Evolutionary conservation across 1,140 invertebrate species (phyloP).

Genomic region (Plodia interpunctella): DNA sequence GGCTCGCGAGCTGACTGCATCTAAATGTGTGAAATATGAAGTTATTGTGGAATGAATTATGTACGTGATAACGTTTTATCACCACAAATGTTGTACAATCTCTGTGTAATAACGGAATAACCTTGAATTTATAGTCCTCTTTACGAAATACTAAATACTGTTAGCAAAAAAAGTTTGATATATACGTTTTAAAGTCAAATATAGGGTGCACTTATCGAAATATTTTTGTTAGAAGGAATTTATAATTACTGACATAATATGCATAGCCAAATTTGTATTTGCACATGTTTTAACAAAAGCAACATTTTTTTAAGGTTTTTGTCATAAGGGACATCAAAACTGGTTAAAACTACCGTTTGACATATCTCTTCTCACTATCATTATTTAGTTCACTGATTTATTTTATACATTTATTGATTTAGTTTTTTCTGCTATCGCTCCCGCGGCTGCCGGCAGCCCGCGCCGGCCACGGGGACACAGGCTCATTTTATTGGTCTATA

Average conservation of each 20-base stretch:
- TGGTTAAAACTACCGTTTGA: too few relatives aligned
- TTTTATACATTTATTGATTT: too few relatives aligned
- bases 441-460: constrained; percentile 27
- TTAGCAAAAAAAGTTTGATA: background rate
- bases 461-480: constrained; percentile 39
- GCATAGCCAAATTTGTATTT: too few relatives aligned
- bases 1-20: constrained; percentile 12
- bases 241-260: too few relatives aligned
- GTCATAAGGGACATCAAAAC: too few relatives aligned
- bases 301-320: too few relatives aligned
- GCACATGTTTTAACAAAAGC: too few relatives aligned
- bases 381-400: too few relatives aligned
- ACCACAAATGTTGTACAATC: constrained; percentile 57
- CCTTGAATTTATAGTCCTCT: constrained; percentile 65
- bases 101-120: constrained; percentile 64
- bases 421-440: constrained; percentile 31
- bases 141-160: constrained; percentile 49
- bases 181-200: too few relatives aligned
- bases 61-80: constrained; percentile 59
- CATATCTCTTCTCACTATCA: too few relatives aligned
- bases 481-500: constrained; percentile 53
- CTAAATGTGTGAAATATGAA: constrained; percentile 48
- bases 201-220: too few relatives aligned
- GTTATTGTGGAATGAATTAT: constrained; percentile 45
- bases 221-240: too few relatives aligned